Conservation (phyloP, 2,113 vertebrate species). For the Leiothrix lutea region DNA sequence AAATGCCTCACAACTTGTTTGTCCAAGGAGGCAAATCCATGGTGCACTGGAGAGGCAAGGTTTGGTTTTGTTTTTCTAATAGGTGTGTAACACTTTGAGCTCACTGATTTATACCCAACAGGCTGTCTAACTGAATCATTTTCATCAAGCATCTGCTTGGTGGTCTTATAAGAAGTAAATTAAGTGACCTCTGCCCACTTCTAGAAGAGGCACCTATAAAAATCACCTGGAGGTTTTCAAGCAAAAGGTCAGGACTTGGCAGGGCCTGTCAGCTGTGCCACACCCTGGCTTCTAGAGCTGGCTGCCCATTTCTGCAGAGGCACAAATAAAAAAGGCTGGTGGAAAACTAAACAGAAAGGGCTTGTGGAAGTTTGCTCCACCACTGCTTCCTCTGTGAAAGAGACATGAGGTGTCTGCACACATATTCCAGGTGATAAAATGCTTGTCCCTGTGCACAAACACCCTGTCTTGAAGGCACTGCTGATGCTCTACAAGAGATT, state of each 20-base stretch:
- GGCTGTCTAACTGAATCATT: not conserved
- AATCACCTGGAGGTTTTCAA: not conserved
- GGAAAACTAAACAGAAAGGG: not conserved
- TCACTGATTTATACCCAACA: not conserved
- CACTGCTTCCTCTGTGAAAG: not conserved
- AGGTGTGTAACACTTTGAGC: not conserved
- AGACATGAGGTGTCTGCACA: not conserved
- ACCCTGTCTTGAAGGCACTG: not conserved
- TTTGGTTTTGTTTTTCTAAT: constrained; percentile 11
- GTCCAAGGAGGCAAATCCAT: not conserved
- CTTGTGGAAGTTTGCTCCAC: not conserved
- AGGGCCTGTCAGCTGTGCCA: not conserved
- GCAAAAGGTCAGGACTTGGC: not conserved
- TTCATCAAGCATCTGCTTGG: not conserved
- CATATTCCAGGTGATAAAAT: not conserved
- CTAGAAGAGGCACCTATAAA: not conserved
- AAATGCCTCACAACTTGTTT: not conserved
- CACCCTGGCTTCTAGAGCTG: not conserved
- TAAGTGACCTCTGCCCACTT: not conserved
- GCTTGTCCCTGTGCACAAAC: not conserved
- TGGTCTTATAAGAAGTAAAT: not conserved
- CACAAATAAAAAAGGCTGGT: not conserved
- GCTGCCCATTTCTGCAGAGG: not conserved
- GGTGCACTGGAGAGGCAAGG: not conserved
- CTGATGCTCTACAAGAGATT: not conserved